Evolutionary conservation across 2,113 vertebrate species (phyloP).

Genomic region (Labrus mixtus): DNA sequence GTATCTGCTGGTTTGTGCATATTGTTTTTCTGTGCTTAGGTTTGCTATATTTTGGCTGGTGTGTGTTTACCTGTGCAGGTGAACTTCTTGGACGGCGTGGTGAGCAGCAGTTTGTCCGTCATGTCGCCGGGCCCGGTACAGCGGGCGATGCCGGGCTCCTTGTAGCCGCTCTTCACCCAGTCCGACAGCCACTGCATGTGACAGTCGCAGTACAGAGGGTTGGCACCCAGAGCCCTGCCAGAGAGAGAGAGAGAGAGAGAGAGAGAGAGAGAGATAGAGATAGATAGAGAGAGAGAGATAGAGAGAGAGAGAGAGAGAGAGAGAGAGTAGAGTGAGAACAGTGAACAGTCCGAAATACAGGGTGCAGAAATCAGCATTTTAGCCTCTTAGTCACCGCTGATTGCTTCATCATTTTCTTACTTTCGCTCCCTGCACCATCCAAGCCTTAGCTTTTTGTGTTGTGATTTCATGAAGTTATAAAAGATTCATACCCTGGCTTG

Average conservation of each 20-base stretch:
- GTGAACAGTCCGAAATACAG: background rate
- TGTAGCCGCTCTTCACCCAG: slow-evolving; percentile 99
- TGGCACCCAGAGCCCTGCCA: slow-evolving; percentile 94
- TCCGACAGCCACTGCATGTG: slow-evolving; percentile 99
- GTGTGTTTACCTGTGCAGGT: slow-evolving; percentile 91
- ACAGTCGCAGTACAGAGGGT: slow-evolving; percentile 97
- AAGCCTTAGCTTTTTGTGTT: no score
- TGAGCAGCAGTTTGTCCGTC: slow-evolving; percentile 97
- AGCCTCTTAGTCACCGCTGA: no score
- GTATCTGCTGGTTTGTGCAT: background rate
- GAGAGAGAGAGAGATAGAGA: background rate
- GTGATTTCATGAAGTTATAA: no score
- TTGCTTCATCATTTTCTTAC: no score
- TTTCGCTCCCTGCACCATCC: no score
- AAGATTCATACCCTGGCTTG: no score
- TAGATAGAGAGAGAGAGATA: background rate
- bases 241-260: slow-evolving; percentile 1
- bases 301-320: background rate
- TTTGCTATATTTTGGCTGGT: background rate
- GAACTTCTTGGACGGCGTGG: slow-evolving; percentile 98
- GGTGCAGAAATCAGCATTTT: background rate
- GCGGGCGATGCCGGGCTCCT: slow-evolving; percentile 97
- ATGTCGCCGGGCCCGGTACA: slow-evolving; percentile 96
- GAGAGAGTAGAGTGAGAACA: background rate
- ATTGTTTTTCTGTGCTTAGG: background rate